Evolutionary conservation across 2,888 invertebrate species (phyloP).

Genomic region (Frankliniella fusca): DNA sequence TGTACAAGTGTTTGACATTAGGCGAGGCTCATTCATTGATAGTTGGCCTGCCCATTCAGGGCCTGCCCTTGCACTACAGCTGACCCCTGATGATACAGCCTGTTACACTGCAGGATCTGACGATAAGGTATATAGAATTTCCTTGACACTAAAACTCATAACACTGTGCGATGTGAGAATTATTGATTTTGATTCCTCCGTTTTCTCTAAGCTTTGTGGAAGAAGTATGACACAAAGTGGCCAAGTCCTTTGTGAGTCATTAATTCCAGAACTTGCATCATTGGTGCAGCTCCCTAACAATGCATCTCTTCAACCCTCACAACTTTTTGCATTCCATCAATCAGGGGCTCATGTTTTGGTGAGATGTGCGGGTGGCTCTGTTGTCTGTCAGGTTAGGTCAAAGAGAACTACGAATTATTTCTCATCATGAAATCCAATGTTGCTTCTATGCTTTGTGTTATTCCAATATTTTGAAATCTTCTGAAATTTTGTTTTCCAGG

Average conservation of each 20-base stretch:
- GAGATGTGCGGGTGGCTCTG: conserved; percentile 46
- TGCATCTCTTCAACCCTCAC: conserved; percentile 45
- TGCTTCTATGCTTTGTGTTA: background rate
- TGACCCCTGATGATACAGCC: conserved; percentile 54
- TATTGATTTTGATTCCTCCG: background rate
- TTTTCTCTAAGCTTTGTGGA: conserved; percentile 41
- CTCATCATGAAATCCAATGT: background rate
- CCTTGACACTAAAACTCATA: background rate
- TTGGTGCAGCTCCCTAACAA: conserved; percentile 27
- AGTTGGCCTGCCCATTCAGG: conserved; percentile 55
- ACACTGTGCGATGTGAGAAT: background rate
- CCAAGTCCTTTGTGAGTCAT: conserved; percentile 45
- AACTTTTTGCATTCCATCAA: conserved; percentile 50
- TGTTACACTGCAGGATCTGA: conserved; percentile 57
- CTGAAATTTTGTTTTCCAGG: conserved; percentile 31
- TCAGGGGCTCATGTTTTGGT: conserved; percentile 49
- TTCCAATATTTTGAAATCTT: background rate
- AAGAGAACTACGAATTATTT: no score
- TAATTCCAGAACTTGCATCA: conserved; percentile 42
- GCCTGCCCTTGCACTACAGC: conserved; percentile 53
- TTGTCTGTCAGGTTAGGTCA: conserved; percentile 48
- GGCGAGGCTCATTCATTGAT: conserved; percentile 54
- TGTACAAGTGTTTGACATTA: conserved; percentile 55
- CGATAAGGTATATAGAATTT: conserved; percentile 49
- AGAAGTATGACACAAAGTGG: conserved; percentile 49